Base-by-base conservation (phyloP, 2,797 vertebrate species). In the Clarias laeviceps region DNA sequence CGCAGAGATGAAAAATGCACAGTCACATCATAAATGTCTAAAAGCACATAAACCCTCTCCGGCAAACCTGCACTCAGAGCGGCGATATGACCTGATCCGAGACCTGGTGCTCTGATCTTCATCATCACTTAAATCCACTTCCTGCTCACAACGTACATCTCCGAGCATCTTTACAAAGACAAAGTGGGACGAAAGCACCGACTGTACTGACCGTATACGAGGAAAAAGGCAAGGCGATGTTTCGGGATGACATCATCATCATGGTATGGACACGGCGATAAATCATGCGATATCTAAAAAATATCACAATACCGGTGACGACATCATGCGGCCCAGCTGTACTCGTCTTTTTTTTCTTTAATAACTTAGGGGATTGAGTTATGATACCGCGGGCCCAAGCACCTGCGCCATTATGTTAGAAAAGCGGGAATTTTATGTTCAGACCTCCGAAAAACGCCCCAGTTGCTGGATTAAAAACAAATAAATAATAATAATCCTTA, bases 1-100 rank as follows among this genome's bases (percentile, higher is more conserved):
- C 32, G 56, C 73, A 20, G 7, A 18, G 27, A 77, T 82, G 45
- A 73, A 74, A 56, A 69, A 73, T 40, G 73, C 24, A 77, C 17
- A 56, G 17, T 27, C 15, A 29, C 11, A 20, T 56, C 27, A 56
- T 17, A 9, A 56, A 76, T 9, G 27, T 9, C 72, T 18, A 56
- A 73, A 45, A 70, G 4, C 68, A 37, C 68, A 20, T 72, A 11
- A 72, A 24, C 37, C 69, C 14, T 73, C 70, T 15, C 70, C 2
- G 70, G 40, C 24, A 27, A 27, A 50, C 0, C 40, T 50, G 68
- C 34, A 24, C 34, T 40, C 22, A 24, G 20, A 40, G 12, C 22
- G 20, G 68, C 68, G 8, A 4, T 20, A 69, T 14, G 18, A 70
- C 4, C 68, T 37, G 66, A 69, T 37, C 66, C 20, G 66, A 69